A percentile compares a stretch with the other conserved stretches of the same genome.
phyloP scores from a whole-genome alignment of 2,888 invertebrate genomes.

The Noctua comes region DNA sequence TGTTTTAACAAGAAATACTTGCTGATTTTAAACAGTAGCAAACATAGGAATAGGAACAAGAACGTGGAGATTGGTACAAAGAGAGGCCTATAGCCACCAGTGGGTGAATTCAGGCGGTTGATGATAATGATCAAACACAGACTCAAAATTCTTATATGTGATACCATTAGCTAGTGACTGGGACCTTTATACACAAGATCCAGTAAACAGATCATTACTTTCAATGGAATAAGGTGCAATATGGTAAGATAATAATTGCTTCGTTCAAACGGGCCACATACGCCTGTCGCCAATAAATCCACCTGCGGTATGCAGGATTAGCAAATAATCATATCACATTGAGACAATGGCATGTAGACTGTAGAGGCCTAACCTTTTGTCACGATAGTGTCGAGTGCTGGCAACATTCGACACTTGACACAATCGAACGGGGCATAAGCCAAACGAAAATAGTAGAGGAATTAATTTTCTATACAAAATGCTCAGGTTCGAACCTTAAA shows the following conservation, averaged over 20 bases:
- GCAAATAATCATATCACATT: slow-evolving; percentile 61
- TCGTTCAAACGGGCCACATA: slow-evolving; percentile 20
- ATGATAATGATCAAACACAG: not conserved
- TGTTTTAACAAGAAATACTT: slow-evolving; percentile 11
- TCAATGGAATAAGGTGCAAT: no score
- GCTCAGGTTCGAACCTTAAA: not conserved
- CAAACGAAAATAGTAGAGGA: slow-evolving; percentile 4
- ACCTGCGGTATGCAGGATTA: slow-evolving; percentile 30
- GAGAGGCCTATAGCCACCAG: not conserved
- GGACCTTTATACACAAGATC: not conserved
- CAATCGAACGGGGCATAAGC: slow-evolving; percentile 34
- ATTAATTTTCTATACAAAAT: not conserved
- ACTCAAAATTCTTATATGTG: not conserved
- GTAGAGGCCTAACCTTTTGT: slow-evolving; percentile 51
- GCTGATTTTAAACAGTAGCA: not conserved
- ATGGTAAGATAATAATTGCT: not conserved
- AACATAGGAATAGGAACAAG: not conserved
- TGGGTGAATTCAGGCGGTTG: not conserved
- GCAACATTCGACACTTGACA: slow-evolving; percentile 39
- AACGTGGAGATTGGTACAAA: not conserved
- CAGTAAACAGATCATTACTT: not conserved
- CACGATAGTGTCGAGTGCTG: slow-evolving; percentile 42
- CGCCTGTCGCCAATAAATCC: slow-evolving; percentile 23
- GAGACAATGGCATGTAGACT: slow-evolving; percentile 57
- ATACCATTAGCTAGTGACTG: no score